Percentiles rank a stretch among this genome's conserved stretches.
These are phyloP conservation scores for Plutomurus gul DNA, from an alignment of 1,140 invertebrate genomes.

Conservation along the genomic window DNA sequence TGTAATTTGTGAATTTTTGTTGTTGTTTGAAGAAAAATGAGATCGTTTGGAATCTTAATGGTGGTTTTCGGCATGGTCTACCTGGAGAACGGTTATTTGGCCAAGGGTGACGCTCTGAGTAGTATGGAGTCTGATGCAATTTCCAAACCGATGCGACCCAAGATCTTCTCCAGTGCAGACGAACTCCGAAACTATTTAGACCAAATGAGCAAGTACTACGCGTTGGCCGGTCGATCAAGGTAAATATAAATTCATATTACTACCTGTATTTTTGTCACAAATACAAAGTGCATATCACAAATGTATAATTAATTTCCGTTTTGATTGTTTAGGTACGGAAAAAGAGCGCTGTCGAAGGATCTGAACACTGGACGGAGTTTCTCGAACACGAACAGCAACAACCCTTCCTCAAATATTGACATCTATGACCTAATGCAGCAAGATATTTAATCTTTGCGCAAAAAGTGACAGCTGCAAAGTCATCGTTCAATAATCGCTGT, in stretches of 20 bases:
- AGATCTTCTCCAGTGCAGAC: slow-evolving; percentile 61
- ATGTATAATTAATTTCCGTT: too few species aligned
- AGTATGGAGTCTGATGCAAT: slow-evolving; percentile 42
- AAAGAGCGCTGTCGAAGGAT: neutral
- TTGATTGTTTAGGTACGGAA: slow-evolving; percentile 1
- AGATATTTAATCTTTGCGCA: neutral
- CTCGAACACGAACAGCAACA: neutral
- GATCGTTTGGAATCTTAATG: slow-evolving; percentile 38
- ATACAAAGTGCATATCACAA: too few species aligned
- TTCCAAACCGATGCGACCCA: slow-evolving; percentile 59
- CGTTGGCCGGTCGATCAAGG: slow-evolving; percentile 64
- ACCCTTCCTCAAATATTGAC: neutral
- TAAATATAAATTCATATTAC: slow-evolving; percentile 54
- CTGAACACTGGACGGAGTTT: neutral
- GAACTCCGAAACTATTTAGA: slow-evolving; percentile 63
- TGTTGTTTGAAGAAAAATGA: slow-evolving; percentile 33
- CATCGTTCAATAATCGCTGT: neutral
- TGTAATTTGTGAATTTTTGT: neutral
- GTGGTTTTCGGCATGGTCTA: slow-evolving; percentile 32
- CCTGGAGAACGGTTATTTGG: slow-evolving; percentile 6
- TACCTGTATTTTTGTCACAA: neutral
- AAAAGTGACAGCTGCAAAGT: neutral
- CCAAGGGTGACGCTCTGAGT: slow-evolving; percentile 24
- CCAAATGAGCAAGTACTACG: slow-evolving; percentile 63
- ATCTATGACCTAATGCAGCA: slow-evolving; percentile 6